These are phyloP conservation scores for Latrodectus hesperus DNA, from an alignment of 2,888 invertebrate species.

Conservation along the genomic window DNA sequence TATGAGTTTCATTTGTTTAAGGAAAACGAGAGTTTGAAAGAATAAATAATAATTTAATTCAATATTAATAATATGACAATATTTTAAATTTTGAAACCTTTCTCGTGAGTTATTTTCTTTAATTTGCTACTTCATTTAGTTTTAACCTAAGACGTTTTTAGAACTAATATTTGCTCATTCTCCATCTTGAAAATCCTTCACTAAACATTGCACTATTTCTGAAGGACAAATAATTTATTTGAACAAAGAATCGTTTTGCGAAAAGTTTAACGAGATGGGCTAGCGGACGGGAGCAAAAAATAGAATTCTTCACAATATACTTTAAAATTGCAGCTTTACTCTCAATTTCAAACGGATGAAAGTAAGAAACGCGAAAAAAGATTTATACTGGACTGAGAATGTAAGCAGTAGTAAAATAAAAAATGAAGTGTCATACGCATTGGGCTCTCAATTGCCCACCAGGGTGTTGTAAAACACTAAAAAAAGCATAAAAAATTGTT, in stretches of 20 bases:
- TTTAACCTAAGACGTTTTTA: too few relatives aligned
- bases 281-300: neutral
- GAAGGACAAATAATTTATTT: slow-evolving; percentile 38
- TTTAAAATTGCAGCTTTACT: slow-evolving; percentile 50
- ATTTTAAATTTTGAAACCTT: too few relatives aligned
- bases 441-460: slow-evolving; percentile 50
- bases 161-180: too few relatives aligned
- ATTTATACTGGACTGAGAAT: slow-evolving; percentile 40
- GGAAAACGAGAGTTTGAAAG: too few relatives aligned
- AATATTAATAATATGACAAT: too few relatives aligned
- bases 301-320: slow-evolving; percentile 9
- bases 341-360: neutral
- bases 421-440: slow-evolving; percentile 50
- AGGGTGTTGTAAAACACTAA: slow-evolving; percentile 43
- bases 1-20: too few relatives aligned
- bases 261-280: neutral
- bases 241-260: slow-evolving; percentile 22
- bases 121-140: too few relatives aligned
- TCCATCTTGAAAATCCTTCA: too few relatives aligned
- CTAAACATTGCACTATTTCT: too few relatives aligned
- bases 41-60: too few relatives aligned
- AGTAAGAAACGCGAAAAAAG: slow-evolving; percentile 42
- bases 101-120: too few relatives aligned
- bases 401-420: slow-evolving; percentile 32
- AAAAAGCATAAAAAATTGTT: slow-evolving; percentile 39